Evolutionary conservation across 23 tunicate species (phyloP).

Genomic region (Aplidium turbinatum): DNA sequence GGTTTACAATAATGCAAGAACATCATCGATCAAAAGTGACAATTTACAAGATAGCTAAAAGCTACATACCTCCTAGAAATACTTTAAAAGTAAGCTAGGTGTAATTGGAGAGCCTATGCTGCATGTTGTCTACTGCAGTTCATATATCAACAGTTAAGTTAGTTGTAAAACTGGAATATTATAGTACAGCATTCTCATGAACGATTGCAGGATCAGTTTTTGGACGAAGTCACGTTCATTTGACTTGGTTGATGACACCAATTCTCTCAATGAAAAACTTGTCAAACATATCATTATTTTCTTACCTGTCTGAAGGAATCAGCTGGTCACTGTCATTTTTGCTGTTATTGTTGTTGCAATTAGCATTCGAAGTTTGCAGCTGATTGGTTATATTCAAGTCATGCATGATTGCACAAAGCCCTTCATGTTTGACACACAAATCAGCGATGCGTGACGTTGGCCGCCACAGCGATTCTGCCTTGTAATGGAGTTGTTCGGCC

Average conservation of each 20-base stretch:
- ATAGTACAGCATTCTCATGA: neutral
- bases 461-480: constrained; percentile 41
- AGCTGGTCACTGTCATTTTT: neutral
- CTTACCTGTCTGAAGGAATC: neutral
- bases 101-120: no score
- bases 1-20: no score
- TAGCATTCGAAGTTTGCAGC: neutral
- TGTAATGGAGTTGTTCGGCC: constrained; percentile 10
- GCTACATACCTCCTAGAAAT: no score
- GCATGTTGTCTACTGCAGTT: neutral
- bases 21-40: no score
- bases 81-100: no score
- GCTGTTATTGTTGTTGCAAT: constrained; percentile 11
- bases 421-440: constrained; percentile 40
- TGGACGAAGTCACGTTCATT: neutral
- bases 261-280: neutral
- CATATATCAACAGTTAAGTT: neutral
- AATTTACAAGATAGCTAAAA: no score
- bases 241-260: no score
- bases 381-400: constrained; percentile 1
- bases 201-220: neutral
- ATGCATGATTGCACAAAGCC: constrained; percentile 37
- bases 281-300: neutral
- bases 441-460: constrained; percentile 63
- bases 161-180: neutral